Percentiles rank a stretch among this genome's conserved stretches.
phyloP scores from a whole-genome alignment of 2,888 invertebrate genomes.

The Dascillus cervinus region DNA sequence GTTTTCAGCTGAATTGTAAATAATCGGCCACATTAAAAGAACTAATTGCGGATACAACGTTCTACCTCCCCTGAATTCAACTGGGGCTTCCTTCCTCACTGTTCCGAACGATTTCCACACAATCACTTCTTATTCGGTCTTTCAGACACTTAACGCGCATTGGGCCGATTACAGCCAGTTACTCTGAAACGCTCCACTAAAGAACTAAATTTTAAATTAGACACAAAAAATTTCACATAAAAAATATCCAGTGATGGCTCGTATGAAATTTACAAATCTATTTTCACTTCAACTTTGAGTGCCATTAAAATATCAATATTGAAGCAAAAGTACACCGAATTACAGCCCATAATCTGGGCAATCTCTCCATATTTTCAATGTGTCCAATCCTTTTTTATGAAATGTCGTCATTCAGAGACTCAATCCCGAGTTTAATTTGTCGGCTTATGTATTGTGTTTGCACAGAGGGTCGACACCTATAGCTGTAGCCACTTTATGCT shows the following conservation, averaged over 20 bases:
- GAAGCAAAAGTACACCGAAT: conserved; percentile 15
- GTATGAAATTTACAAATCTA: no score
- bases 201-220: no score
- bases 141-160: conserved; percentile 35
- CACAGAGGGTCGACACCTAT: conserved; percentile 37
- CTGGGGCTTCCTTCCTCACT: conserved; percentile 37
- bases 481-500: conserved; percentile 29
- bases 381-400: conserved; percentile 37
- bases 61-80: conserved; percentile 25
- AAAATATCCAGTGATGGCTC: no score
- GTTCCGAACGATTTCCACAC: conserved; percentile 40
- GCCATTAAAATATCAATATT: conserved; percentile 14
- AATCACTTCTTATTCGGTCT: conserved; percentile 36
- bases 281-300: conserved; percentile 12
- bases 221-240: no score
- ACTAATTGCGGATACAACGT: conserved; percentile 30
- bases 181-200: background rate
- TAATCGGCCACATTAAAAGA: conserved; percentile 28
- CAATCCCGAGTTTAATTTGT: conserved; percentile 34
- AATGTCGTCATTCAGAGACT: conserved; percentile 26
- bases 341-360: conserved; percentile 18
- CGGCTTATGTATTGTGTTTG: conserved; percentile 39
- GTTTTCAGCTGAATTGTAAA: no score
- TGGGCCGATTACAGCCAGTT: conserved; percentile 31
- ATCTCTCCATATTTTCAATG: conserved; percentile 26